Conservation (phyloP, 2,888 invertebrate species). For the Hypolimnas misippus region DNA sequence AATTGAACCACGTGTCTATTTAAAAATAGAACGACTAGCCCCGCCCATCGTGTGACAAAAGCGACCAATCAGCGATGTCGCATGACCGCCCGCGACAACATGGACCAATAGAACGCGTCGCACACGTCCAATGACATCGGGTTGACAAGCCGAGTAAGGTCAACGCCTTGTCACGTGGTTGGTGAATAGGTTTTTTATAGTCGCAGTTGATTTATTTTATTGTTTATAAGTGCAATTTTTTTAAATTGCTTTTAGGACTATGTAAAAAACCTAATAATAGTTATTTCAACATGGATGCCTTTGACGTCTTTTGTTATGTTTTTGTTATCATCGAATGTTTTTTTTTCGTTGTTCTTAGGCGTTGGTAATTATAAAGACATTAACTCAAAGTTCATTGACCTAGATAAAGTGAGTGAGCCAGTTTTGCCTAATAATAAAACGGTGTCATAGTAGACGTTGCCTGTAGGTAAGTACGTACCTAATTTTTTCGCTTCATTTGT, state of each 20-base stretch:
- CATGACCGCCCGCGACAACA: conserved; percentile 74
- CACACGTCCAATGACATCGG: conserved; percentile 75
- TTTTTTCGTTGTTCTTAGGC: not conserved
- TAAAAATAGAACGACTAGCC: conserved; percentile 60
- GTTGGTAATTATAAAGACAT: conserved; percentile 1
- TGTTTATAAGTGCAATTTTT: conserved; percentile 5
- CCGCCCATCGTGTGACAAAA: conserved; percentile 73
- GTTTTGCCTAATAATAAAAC: not conserved
- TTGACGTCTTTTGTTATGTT: too few species aligned
- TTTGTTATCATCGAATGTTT: too few species aligned
- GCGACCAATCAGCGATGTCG: conserved; percentile 75
- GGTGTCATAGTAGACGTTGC: not conserved
- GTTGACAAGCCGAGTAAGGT: conserved; percentile 72
- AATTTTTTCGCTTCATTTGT: not conserved
- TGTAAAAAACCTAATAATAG: too few species aligned
- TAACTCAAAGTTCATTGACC: conserved; percentile 4
- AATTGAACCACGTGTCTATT: conserved; percentile 42
- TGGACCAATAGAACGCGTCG: conserved; percentile 68
- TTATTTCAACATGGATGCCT: too few species aligned
- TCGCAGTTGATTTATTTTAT: not conserved
- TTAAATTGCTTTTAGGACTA: not conserved
- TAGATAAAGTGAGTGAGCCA: not conserved
- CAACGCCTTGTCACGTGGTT: conserved; percentile 70
- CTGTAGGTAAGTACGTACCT: too few species aligned
- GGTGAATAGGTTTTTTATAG: conserved; percentile 39